phyloP scores from a whole-genome alignment of 2,113 vertebrate genomes.

The Proteles cristata region DNA sequence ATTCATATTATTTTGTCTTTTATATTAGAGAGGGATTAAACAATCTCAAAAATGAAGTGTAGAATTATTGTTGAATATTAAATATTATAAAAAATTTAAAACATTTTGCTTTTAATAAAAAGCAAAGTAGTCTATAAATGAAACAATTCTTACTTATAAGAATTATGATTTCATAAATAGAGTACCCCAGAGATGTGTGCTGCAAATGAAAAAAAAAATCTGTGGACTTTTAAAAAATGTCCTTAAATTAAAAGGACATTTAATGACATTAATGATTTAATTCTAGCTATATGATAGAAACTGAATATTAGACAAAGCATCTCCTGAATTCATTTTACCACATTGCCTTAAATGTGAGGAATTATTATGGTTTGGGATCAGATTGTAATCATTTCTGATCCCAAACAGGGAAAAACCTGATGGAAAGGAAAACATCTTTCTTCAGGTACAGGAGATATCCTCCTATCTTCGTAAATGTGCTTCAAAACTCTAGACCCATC shows the following conservation, averaged over 20 bases:
- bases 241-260: background rate
- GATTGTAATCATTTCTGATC: background rate
- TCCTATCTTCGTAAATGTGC: background rate
- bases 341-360: background rate
- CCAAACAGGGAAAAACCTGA: background rate
- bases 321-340: background rate
- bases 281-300: background rate
- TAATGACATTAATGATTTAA: background rate
- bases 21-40: background rate
- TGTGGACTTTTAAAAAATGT: background rate
- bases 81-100: slow-evolving; percentile 13
- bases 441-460: background rate
- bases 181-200: background rate
- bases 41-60: background rate
- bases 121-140: background rate
- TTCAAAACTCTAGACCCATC: background rate
- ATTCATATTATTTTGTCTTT: background rate
- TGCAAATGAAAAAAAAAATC: background rate
- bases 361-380: background rate
- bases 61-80: slow-evolving; percentile 17
- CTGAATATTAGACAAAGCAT: background rate
- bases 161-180: background rate
- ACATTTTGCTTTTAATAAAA: slow-evolving; percentile 10
- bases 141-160: background rate
- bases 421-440: background rate